Evolutionary conservation across 2,888 invertebrate species (phyloP).

Genomic region (Ormyrus thymus): DNA sequence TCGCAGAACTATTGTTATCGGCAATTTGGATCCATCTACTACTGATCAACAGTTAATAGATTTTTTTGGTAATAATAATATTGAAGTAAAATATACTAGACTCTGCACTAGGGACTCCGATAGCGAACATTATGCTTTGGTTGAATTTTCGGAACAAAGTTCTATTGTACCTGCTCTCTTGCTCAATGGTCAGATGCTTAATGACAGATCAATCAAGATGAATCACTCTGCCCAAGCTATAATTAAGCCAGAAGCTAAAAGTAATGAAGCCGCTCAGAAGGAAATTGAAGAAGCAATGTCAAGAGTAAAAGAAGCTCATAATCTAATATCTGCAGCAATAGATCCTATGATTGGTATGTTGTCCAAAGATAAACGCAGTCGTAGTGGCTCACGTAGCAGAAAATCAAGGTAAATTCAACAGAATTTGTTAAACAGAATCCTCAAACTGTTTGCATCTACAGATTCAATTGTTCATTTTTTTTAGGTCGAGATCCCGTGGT

Average conservation of each 20-base stretch:
- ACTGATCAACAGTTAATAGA: constrained; percentile 89
- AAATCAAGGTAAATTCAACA: constrained; percentile 64
- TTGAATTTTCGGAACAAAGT: constrained; percentile 96
- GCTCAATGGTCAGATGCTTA: constrained; percentile 87
- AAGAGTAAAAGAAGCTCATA: constrained; percentile 96
- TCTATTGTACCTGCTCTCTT: constrained; percentile 90
- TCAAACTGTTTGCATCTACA: no score
- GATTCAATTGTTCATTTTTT: constrained; percentile 27
- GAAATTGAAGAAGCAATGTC: constrained; percentile 99
- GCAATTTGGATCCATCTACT: constrained; percentile 83
- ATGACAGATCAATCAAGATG: constrained; percentile 84
- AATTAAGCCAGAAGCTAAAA: constrained; percentile 94
- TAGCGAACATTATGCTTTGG: constrained; percentile 86
- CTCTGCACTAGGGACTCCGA: constrained; percentile 91
- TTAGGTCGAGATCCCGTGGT: constrained; percentile 81
- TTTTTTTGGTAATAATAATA: constrained; percentile 88
- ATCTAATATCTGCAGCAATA: constrained; percentile 94
- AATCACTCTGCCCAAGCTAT: constrained; percentile 95
- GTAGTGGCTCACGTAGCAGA: constrained; percentile 76
- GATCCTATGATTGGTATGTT: constrained; percentile 92
- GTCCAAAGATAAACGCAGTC: constrained; percentile 88
- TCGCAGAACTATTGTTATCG: constrained; percentile 91
- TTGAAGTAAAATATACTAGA: constrained; percentile 94
- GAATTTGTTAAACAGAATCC: not conserved
- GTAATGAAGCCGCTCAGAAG: constrained; percentile 94